These are phyloP conservation scores for Drosophila rubida DNA, from an alignment of 2,888 invertebrate species.

Conservation along the genomic window DNA sequence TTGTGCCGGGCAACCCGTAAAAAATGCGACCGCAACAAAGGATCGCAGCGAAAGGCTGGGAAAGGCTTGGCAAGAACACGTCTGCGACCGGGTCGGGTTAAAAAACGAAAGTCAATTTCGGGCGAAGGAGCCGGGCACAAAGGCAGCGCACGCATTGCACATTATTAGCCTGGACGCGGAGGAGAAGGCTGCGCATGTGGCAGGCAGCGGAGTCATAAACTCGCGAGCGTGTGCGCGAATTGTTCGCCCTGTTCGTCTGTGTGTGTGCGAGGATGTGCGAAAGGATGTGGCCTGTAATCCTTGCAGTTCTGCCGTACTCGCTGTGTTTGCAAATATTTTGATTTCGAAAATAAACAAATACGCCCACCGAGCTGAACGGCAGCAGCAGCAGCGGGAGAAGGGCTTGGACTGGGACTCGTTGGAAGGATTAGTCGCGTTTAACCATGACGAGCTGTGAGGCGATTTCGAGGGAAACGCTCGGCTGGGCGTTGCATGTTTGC, in stretches of 20 bases:
- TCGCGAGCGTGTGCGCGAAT: conserved; percentile 58
- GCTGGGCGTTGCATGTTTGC: conserved; percentile 68
- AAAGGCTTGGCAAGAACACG: conserved; percentile 55
- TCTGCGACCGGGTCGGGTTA: conserved; percentile 43
- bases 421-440: conserved; percentile 79
- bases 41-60: conserved; percentile 71
- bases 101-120: conserved; percentile 68
- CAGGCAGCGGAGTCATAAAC: conserved; percentile 53
- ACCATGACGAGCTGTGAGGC: conserved; percentile 59
- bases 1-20: conserved; percentile 56
- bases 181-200: conserved; percentile 38
- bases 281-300: conserved; percentile 70
- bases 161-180: conserved; percentile 56
- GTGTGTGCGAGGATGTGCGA: conserved; percentile 59
- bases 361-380: conserved; percentile 62
- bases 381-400: conserved; percentile 22
- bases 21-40: conserved; percentile 78
- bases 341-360: conserved; percentile 82
- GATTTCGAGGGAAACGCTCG: conserved; percentile 46
- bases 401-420: conserved; percentile 39
- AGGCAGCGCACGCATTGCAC: conserved; percentile 60
- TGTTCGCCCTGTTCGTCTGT: too few relatives aligned
- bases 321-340: conserved; percentile 82
- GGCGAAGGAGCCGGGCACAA: conserved; percentile 24
- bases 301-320: conserved; percentile 63